Base-by-base conservation (phyloP, 2,888 invertebrate genomes). In the Trilocha varians region DNA sequence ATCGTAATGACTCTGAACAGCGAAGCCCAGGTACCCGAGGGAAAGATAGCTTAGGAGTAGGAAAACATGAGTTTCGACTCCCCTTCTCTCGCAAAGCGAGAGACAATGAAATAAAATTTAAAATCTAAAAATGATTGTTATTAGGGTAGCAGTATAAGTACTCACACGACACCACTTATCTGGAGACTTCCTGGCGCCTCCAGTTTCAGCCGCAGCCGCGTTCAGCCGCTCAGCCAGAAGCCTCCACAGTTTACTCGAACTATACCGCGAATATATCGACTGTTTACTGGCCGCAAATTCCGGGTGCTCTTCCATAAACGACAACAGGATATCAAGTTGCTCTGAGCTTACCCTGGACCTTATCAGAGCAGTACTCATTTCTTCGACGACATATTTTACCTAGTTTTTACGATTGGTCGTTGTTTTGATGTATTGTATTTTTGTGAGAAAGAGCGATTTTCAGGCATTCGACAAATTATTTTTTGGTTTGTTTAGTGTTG, bases 231-330 rank as follows among this genome's bases (percentile, higher is more conserved):
- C 84, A 9, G 91, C 88, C 34, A 98, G 87, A 57, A 97, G 89
- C 98, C 98, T 98, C 57, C 91, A 89, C 32, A 99, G 83, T 74
- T 97, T 84, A 53, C 84, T 78, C 15, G 82, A 71, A 52, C 82
- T 83, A 57, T 83, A 79, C 40, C 84, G 69, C 34, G 84, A 83
- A 56, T 82, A 84, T 32, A 82, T 70, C 0, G 80, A 75, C 46
- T 79, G 79, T 53, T 83, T 83, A 46, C 82, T 78, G 25, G 80
- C 78, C 5, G 84, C 84, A 43, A 84, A 84, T 44, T 83, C 84
- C 3, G 72, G 79, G 51, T 84, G 84, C 57, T 83, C 83, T 70
- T 84, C 84, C 84, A 84, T 84, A 77, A 84, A 84, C 59, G 74
- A 70, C 42, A 84, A 42, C 45, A 84, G 64, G 45, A 76, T 44